A percentile compares a stretch with the other conserved stretches of the same genome.
phyloP scores from a whole-genome alignment of 2,888 invertebrate species.

The Aricia artaxerxes region DNA sequence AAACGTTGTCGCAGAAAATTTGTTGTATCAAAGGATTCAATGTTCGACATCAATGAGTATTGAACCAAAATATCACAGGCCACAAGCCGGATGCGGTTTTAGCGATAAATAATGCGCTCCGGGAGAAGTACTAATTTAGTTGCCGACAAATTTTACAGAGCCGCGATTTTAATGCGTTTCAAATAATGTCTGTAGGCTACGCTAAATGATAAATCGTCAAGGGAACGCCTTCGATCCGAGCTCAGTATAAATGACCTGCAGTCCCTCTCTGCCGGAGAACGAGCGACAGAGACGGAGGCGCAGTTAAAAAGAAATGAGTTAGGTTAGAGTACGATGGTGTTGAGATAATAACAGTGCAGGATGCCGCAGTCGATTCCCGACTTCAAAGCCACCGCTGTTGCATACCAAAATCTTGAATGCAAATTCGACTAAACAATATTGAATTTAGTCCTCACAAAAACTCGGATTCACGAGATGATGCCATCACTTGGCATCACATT shows the following conservation, averaged over 20 bases:
- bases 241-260: conserved; percentile 66
- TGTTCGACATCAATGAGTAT: conserved; percentile 68
- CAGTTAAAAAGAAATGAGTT: conserved; percentile 73
- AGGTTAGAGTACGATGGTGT: conserved; percentile 77
- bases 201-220: conserved; percentile 79
- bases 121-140: conserved; percentile 77
- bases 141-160: conserved; percentile 79
- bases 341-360: conserved; percentile 79
- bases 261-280: conserved; percentile 56
- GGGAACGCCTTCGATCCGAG: conserved; percentile 73
- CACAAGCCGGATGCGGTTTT: conserved; percentile 63
- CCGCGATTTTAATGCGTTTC: conserved; percentile 79
- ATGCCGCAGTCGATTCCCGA: conserved; percentile 53
- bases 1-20: not conserved
- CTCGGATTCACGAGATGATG: not conserved
- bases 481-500: not conserved
- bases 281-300: conserved; percentile 66
- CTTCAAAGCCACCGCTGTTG: conserved; percentile 59
- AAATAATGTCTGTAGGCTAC: conserved; percentile 80
- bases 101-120: conserved; percentile 76
- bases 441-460: conserved; percentile 52
- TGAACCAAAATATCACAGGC: conserved; percentile 66
- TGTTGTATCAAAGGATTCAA: conserved; percentile 36
- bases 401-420: conserved; percentile 62
- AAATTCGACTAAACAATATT: conserved; percentile 62